Conservation (phyloP, 2,888 invertebrate genomes). For the Neocrepidodera transversa region DNA sequence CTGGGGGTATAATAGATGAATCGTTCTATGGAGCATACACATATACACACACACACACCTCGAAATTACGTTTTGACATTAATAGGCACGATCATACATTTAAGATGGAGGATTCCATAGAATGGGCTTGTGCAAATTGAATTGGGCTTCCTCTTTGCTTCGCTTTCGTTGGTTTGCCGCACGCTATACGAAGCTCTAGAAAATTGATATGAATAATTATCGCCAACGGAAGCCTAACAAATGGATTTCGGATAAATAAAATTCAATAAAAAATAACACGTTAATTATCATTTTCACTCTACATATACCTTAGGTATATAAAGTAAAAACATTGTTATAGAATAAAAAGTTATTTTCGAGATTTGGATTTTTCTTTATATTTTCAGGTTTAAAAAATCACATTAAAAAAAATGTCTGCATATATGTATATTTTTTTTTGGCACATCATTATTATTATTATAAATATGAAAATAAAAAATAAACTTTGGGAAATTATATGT, state of each 20-base stretch:
- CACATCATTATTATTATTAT: no score
- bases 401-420: no score
- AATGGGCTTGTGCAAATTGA: constrained; percentile 28
- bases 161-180: constrained; percentile 8
- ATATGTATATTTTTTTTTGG: no score
- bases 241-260: constrained; percentile 11
- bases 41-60: constrained; percentile 47
- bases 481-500: no score
- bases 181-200: constrained; percentile 12
- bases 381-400: no score
- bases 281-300: no score
- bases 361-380: no score
- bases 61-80: constrained; percentile 56
- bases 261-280: no score
- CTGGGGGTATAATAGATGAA: constrained; percentile 55
- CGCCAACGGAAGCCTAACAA: background rate
- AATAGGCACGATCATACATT: constrained; percentile 53
- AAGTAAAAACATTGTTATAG: no score
- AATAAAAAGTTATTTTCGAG: no score
- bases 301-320: no score
- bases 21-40: constrained; percentile 45
- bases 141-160: constrained; percentile 35
- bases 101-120: constrained; percentile 36
- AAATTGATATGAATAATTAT: constrained; percentile 28
- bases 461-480: no score